These are phyloP conservation scores for Megaceryle maxima DNA, from an alignment of 2,113 vertebrate genomes.

Conservation along the genomic window DNA sequence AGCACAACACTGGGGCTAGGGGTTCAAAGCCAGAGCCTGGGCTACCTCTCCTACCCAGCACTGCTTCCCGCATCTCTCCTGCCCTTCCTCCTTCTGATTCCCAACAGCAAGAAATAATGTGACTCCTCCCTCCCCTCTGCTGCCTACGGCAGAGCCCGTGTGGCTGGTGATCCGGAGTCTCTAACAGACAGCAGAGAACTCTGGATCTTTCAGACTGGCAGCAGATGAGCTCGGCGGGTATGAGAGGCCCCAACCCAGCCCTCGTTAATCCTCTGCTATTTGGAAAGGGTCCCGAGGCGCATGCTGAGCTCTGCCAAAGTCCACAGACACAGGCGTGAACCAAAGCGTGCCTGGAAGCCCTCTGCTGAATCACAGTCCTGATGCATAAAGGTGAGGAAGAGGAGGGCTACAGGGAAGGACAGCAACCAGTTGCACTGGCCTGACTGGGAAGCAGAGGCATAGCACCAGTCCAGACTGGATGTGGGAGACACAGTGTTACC, in stretches of 20 bases:
- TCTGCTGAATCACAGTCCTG: neutral
- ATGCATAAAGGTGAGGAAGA: neutral
- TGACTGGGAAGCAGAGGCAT: neutral
- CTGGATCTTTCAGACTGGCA: neutral
- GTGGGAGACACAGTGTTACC: rapidly evolving
- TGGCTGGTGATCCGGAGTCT: neutral
- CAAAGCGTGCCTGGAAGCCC: neutral
- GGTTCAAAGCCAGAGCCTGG: neutral
- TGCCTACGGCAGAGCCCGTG: neutral
- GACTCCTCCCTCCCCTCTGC: neutral
- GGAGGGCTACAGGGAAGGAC: neutral
- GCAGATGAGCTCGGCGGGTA: neutral
- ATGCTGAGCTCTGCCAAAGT: neutral
- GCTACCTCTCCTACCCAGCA: neutral
- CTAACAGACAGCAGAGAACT: rapidly evolving
- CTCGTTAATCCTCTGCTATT: neutral
- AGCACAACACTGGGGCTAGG: rapidly evolving
- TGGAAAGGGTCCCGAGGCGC: neutral
- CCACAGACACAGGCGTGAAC: rapidly evolving
- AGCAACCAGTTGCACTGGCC: neutral
- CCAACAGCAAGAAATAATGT: neutral
- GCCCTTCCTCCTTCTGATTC: neutral
- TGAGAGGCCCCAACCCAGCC: neutral
- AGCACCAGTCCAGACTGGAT: neutral
- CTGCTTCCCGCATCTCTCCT: neutral